Base-by-base conservation (phyloP, 2,888 invertebrate species). In the Leptopilina syphax region DNA sequence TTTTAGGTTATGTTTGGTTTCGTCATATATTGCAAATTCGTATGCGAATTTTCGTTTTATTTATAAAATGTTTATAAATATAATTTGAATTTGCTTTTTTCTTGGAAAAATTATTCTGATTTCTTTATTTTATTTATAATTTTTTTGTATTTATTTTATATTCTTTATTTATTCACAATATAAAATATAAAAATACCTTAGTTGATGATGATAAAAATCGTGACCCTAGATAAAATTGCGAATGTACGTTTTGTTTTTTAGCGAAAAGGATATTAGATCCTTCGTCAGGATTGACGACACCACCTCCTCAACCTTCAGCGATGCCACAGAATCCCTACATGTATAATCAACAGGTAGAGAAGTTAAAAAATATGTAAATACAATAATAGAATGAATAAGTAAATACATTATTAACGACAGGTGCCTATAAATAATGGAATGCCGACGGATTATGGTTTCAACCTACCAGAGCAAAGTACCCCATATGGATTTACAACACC, bases 221-320 rank as follows among this genome's bases (percentile, higher is more conserved):
- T 18, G 27, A 65, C 8, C 4, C 6, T 7, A 27, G 3, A 65
- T 27, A 27, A 24, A 10, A 50, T 12, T 47, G n/a, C 27, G 13
- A 73, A 44, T 7, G 41, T 44, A 18, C 2, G 34, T 63, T 47
- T 67, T 63, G 50, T 67, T 81, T 78, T 60, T 24, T 89, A 82
- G 89, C 91, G 8, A 92, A 89, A 78, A 90, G 91, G 85, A 85
- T 91, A 80, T 79, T 91, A 4, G 91, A 92, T 83, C 91, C 92
- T 18, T 89, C 90, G 13, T 86, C 88, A 67, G 90, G 89, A 66
- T 84, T 90, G 41, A 77, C 89, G 9, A 57, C 87, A 41, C 85
- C 87, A 34, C 57, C 87, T 34, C 85, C 87, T 34, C 76, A 85
- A 41, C 77, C 81, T 68, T 77, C 87, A 5, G 67, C 86, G 41